A percentile compares a stretch with the other conserved stretches of the same genome.
These are phyloP conservation scores for Crioceris asparagi DNA, from an alignment of 2,888 invertebrate genomes.

Conservation along the genomic window DNA sequence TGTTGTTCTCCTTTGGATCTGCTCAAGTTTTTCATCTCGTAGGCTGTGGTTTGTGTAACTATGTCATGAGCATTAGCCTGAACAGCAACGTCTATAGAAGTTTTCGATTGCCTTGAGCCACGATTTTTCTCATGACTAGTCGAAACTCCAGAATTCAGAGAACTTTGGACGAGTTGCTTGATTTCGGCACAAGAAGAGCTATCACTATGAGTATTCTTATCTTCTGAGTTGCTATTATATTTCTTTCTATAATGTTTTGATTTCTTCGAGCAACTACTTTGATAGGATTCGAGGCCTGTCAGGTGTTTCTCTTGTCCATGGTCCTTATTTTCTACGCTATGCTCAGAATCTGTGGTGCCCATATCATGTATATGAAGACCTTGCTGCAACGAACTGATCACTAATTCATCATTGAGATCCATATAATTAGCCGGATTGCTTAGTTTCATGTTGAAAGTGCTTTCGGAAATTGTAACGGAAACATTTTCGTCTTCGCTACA, in stretches of 20 bases:
- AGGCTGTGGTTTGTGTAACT: slow-evolving; percentile 32
- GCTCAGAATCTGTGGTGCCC: slow-evolving; percentile 17
- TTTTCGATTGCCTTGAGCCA: slow-evolving; percentile 37
- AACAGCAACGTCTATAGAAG: slow-evolving; percentile 48
- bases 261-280: slow-evolving; percentile 20
- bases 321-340: slow-evolving; percentile 19
- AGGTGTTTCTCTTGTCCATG: slow-evolving; percentile 24
- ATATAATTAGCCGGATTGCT: slow-evolving; percentile 30
- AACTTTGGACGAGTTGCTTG: slow-evolving; percentile 38
- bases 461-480: slow-evolving; percentile 36
- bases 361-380: slow-evolving; percentile 31
- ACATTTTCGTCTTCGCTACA: slow-evolving; percentile 38
- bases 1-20: slow-evolving; percentile 22
- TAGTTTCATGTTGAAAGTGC: slow-evolving; percentile 29
- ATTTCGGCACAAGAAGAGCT: slow-evolving; percentile 40
- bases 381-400: slow-evolving; percentile 33
- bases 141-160: slow-evolving; percentile 40
- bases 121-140: slow-evolving; percentile 28
- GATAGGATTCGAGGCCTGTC: slow-evolving; percentile 23
- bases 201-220: slow-evolving; percentile 23
- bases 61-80: slow-evolving; percentile 47
- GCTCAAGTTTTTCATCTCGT: slow-evolving; percentile 16
- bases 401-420: slow-evolving; percentile 35
- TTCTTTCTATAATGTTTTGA: slow-evolving; percentile 20
- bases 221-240: slow-evolving; percentile 22